Evolutionary conservation across 2,113 vertebrate genomes (phyloP).

Genomic region (Mohoua ochrocephala): DNA sequence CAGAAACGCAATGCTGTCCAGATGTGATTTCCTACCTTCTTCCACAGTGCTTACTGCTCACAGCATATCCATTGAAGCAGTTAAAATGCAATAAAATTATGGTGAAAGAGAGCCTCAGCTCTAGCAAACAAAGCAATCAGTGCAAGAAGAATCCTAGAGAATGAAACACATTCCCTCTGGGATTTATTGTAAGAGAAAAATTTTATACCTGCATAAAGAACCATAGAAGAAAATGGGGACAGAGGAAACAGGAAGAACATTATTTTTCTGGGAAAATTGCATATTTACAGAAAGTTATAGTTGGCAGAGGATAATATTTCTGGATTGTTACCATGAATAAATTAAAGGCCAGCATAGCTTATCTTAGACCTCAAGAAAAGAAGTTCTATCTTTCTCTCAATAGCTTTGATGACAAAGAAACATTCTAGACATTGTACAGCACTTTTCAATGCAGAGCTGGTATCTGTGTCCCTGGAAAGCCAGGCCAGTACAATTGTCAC

Average conservation of each 20-base stretch:
- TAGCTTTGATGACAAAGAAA: not conserved
- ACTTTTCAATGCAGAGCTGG: not conserved
- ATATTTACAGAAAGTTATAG: not conserved
- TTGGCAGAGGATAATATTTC: not conserved
- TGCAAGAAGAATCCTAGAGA: not conserved
- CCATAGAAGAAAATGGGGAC: not conserved
- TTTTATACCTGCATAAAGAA: not conserved
- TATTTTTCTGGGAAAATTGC: not conserved
- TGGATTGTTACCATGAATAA: not conserved
- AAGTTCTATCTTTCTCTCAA: not conserved
- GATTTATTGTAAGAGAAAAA: not conserved
- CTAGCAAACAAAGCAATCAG: not conserved
- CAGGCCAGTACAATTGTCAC: not conserved
- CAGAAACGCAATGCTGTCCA: not conserved
- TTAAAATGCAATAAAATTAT: slow-evolving; percentile 45
- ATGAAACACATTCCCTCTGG: not conserved
- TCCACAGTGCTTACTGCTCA: slow-evolving; percentile 85
- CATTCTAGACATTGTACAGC: not conserved
- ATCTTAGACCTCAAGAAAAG: not conserved
- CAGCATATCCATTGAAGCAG: slow-evolving; percentile 48
- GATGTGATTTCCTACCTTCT: slow-evolving; percentile 81
- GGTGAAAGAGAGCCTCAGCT: not conserved
- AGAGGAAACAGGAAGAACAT: not conserved
- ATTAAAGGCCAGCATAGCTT: not conserved
- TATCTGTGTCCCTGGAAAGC: not conserved